These are phyloP conservation scores for Acanthacorydalis orientalis DNA, from an alignment of 2,888 invertebrate genomes.

Conservation along the genomic window DNA sequence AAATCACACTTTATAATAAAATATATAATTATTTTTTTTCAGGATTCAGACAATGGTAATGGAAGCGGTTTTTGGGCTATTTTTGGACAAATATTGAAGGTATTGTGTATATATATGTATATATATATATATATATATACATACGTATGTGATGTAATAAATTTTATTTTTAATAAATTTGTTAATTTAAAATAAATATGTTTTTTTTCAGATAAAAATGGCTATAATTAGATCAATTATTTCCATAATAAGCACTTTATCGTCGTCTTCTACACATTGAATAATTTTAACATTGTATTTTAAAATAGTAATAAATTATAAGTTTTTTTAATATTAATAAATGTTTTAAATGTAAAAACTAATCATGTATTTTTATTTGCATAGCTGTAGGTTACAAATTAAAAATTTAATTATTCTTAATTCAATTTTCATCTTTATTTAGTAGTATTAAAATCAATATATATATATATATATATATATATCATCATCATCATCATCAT, in stretches of 20 bases:
- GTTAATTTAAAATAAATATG: not conserved
- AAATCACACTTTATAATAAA: too few relatives aligned
- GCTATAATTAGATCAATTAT: conserved; percentile 21
- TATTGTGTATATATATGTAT: not conserved
- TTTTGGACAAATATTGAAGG: not conserved
- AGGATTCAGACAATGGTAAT: not conserved
- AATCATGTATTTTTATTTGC: too few relatives aligned
- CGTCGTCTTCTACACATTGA: conserved; percentile 16
- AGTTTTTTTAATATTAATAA: too few relatives aligned
- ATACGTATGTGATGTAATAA: too few relatives aligned
- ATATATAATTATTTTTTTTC: not conserved
- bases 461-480: too few relatives aligned
- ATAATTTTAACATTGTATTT: not conserved
- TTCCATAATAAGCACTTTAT: conserved; percentile 20
- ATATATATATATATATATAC: too few relatives aligned
- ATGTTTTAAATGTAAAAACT: too few relatives aligned
- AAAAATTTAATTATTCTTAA: too few relatives aligned
- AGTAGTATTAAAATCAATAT: too few relatives aligned
- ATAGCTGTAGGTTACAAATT: too few relatives aligned
- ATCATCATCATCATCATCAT: too few relatives aligned
- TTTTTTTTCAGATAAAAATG: conserved; percentile 16
- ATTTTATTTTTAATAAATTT: not conserved
- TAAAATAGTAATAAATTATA: not conserved
- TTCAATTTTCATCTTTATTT: too few relatives aligned
- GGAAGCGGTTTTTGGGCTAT: conserved; percentile 2